These are phyloP conservation scores for Procapra przewalskii DNA, from an alignment of 2,113 vertebrate genomes.

Conservation along the genomic window DNA sequence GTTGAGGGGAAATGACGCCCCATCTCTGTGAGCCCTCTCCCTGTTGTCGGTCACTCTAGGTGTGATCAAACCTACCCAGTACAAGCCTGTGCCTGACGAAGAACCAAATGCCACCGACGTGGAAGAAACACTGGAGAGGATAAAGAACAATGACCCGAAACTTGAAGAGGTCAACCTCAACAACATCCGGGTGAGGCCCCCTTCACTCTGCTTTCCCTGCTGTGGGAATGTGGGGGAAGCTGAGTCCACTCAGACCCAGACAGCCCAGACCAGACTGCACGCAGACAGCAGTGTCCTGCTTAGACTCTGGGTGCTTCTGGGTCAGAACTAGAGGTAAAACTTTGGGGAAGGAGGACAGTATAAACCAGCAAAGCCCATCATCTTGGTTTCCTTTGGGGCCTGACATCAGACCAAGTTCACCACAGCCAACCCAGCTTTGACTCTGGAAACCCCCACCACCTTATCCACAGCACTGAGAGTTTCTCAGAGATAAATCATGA, in stretches of 20 bases:
- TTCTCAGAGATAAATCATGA: background rate
- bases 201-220: background rate
- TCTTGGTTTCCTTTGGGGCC: background rate
- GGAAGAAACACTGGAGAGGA: conserved; percentile 89
- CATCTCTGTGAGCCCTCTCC: background rate
- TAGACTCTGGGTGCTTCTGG: background rate
- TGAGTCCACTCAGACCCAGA: background rate
- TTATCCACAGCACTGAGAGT: conserved; percentile 1
- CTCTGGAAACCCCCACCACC: background rate
- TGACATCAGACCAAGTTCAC: background rate
- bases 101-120: conserved; percentile 94
- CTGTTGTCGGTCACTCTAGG: conserved; percentile 78
- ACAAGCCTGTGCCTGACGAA: conserved; percentile 96
- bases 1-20: background rate
- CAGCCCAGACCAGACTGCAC: background rate
- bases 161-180: conserved; percentile 97
- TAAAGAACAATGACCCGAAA: conserved; percentile 92
- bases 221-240: background rate
- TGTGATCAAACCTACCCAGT: conserved; percentile 96
- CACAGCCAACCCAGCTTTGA: background rate
- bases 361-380: background rate
- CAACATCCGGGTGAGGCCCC: conserved; percentile 90
- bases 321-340: background rate
- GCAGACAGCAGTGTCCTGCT: background rate
- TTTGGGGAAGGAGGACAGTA: background rate